These are phyloP conservation scores for Drosophila aldrichi DNA, from an alignment of 2,888 invertebrate species.

Conservation along the genomic window DNA sequence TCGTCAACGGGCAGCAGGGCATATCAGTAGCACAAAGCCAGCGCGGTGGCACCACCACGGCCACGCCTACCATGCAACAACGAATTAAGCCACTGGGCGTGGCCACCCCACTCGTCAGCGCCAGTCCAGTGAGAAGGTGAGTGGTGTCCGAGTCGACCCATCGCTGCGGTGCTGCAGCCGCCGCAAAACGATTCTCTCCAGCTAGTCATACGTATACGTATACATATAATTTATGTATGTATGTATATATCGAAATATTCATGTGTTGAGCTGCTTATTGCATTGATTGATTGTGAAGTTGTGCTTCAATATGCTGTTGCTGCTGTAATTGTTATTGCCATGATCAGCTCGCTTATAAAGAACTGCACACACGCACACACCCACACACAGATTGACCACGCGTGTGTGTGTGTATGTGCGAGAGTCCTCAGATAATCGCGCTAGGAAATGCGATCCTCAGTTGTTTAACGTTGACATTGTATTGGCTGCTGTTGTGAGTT, in stretches of 20 bases:
- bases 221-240: neutral
- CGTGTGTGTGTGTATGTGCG: neutral
- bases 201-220: conserved; percentile 5
- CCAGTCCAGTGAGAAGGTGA: conserved; percentile 95
- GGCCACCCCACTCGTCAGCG: conserved; percentile 94
- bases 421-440: neutral
- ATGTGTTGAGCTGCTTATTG: conserved; percentile 6
- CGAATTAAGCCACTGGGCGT: conserved; percentile 95
- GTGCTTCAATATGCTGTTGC: conserved; percentile 19
- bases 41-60: conserved; percentile 85
- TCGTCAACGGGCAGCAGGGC: conserved; percentile 68
- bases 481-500: conserved; percentile 8
- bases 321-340: conserved; percentile 1
- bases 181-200: neutral
- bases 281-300: conserved; percentile 9
- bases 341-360: conserved; percentile 2
- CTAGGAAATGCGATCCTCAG: neutral
- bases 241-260: conserved; percentile 1
- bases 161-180: neutral
- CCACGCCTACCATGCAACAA: conserved; percentile 95
- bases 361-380: neutral
- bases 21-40: conserved; percentile 86
- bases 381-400: neutral
- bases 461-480: neutral
- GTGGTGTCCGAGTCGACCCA: conserved; percentile 51